phyloP scores from a whole-genome alignment of 2,797 vertebrate species.

The Megaceryle alcyon region DNA sequence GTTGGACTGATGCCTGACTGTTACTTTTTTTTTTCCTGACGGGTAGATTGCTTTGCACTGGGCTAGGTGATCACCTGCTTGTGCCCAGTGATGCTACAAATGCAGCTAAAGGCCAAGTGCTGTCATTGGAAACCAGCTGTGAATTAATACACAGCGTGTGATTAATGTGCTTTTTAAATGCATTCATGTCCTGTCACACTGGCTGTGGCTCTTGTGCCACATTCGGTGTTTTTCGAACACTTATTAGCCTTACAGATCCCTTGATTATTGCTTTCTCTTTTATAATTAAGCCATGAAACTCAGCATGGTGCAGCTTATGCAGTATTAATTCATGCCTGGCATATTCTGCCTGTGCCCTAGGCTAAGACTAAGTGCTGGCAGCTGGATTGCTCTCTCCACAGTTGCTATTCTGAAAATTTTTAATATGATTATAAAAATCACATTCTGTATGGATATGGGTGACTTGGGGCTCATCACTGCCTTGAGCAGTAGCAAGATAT shows the following conservation, averaged over 20 bases:
- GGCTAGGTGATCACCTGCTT: background rate
- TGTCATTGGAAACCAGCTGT: constrained; percentile 2
- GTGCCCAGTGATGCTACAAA: background rate
- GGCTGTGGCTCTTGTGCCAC: constrained; percentile 24
- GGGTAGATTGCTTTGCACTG: background rate
- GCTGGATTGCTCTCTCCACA: constrained; percentile 37
- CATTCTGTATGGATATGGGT: background rate
- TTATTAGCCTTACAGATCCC: constrained; percentile 67
- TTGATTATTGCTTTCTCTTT: constrained; percentile 66
- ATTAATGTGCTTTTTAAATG: constrained; percentile 11
- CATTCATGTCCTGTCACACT: constrained; percentile 2
- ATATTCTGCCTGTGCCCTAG: background rate
- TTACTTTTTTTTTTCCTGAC: accelerated
- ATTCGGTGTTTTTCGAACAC: constrained; percentile 37
- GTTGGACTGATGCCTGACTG: background rate
- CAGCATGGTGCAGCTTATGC: constrained; percentile 26
- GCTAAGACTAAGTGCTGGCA: constrained; percentile 46
- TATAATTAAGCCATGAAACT: constrained; percentile 66
- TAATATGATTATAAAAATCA: constrained; percentile 56
- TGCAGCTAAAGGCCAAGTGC: background rate
- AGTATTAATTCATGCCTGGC: constrained; percentile 32
- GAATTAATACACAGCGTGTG: background rate
- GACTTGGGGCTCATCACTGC: background rate
- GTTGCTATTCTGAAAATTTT: constrained; percentile 14
- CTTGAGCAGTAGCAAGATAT: accelerated